Evolutionary conservation across 2,797 vertebrate species (phyloP).

Genomic region (Rhadinocentrus ornatus): DNA sequence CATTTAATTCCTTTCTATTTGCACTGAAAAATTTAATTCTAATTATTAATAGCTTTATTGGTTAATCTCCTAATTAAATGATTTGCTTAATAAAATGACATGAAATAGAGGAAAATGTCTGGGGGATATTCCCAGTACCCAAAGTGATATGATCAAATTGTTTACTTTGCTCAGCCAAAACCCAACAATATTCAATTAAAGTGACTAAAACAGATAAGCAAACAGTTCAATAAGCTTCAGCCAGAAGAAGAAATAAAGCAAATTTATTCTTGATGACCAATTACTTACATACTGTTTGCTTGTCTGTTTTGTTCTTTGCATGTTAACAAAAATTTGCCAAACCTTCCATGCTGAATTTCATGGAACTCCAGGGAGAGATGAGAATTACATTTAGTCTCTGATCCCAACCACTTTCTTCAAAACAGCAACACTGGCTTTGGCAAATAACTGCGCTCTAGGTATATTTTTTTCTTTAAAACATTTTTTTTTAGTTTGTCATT

Average conservation of each 20-base stretch:
- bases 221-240: not conserved
- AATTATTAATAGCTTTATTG: not conserved
- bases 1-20: not conserved
- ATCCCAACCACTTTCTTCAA: not conserved
- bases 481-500: not conserved
- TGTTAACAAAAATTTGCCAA: not conserved
- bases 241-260: not conserved
- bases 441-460: not conserved
- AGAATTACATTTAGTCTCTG: not conserved
- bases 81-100: not conserved
- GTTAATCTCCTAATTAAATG: not conserved
- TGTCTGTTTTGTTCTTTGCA: not conserved
- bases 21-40: not conserved
- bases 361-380: not conserved
- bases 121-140: not conserved
- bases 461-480: not conserved
- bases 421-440: not conserved
- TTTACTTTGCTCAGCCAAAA: not conserved
- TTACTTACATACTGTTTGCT: not conserved
- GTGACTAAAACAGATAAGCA: not conserved
- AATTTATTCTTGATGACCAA: not conserved
- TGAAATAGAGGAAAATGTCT: not conserved
- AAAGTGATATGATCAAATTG: not conserved
- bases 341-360: not conserved
- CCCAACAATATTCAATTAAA: not conserved